phyloP scores from a whole-genome alignment of 2,888 invertebrate species.

The Emmelina monodactyla region DNA sequence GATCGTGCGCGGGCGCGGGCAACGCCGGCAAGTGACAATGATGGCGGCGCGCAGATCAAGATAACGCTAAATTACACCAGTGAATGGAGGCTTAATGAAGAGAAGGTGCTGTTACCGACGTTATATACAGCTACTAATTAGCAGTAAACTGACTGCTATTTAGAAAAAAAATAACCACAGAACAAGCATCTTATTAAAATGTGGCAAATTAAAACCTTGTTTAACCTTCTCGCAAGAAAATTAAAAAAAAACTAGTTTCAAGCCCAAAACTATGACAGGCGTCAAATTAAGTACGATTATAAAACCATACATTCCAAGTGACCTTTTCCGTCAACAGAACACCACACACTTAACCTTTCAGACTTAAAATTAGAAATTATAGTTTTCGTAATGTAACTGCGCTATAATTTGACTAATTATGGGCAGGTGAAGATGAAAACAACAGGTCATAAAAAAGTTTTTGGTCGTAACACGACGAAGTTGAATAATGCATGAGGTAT shows the following conservation, averaged over 20 bases:
- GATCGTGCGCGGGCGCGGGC: background rate
- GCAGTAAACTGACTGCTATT: too few relatives aligned
- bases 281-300: too few relatives aligned
- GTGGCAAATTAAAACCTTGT: too few relatives aligned
- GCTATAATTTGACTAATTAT: background rate
- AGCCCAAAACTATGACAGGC: too few relatives aligned
- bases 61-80: background rate
- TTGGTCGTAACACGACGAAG: constrained; percentile 31
- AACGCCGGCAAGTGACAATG: background rate
- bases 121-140: too few relatives aligned
- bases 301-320: background rate
- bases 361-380: background rate
- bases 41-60: background rate
- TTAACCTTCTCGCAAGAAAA: too few relatives aligned
- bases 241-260: too few relatives aligned
- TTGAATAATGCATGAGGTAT: constrained; percentile 36
- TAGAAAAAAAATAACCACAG: too few relatives aligned
- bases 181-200: too few relatives aligned
- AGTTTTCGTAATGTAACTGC: background rate
- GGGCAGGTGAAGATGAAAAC: background rate
- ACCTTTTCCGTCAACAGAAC: background rate
- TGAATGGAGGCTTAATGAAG: background rate
- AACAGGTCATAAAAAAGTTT: background rate
- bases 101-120: too few relatives aligned
- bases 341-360: background rate